Evolutionary conservation across 2,797 vertebrate genomes (phyloP), one percentile per base, ranked within the genome.

Genomic region (Labroides dimidiatus): DNA sequence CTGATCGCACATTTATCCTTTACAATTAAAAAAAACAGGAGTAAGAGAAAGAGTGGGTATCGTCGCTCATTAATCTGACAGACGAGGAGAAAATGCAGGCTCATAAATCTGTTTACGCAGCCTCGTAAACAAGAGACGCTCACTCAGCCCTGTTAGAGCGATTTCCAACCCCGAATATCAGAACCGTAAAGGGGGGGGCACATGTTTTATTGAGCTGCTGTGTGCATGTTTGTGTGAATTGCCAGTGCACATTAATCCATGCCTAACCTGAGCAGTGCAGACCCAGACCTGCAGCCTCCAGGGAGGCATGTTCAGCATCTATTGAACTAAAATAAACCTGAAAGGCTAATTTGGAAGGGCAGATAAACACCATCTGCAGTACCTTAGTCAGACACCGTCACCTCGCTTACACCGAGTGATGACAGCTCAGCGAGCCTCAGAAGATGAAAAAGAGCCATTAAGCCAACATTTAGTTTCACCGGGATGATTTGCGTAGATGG

Each of bases 381-480:
- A 60, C 60, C 56, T 70, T 56, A 53, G 60, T 66, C 64, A 66
- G 62, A 74, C 27, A n/a, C 68, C 60, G 74, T 68, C 66, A 73
- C 61, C 61, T 84, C 43, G 45, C 69, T 74, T 61, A 44, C 62
- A 64, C 50, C 30, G 39, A 50, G 50, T 70, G 62, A 87, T 76
- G 82, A 89, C 73, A 61, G 64, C 80, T 78, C 66, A 65, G 69
- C 47, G 16, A 36, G 68, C 36, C 71, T 77, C 65, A 51, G 68
- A 72, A 72, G 72, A 82, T 49, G 60, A 81, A 77, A n/a, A 82
- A 78, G 75, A 79, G 43, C 44, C 61, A 87, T 87, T 82, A 81
- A 72, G 55, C 48, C 56, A 77, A 64, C 70, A 62, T 83, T 85
- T 74, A 74, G 71, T 59, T 59, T 54, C 72, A 84, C 63, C 36